Base-by-base conservation (phyloP, 1,140 invertebrate species). In the Phocides pigmalion region DNA sequence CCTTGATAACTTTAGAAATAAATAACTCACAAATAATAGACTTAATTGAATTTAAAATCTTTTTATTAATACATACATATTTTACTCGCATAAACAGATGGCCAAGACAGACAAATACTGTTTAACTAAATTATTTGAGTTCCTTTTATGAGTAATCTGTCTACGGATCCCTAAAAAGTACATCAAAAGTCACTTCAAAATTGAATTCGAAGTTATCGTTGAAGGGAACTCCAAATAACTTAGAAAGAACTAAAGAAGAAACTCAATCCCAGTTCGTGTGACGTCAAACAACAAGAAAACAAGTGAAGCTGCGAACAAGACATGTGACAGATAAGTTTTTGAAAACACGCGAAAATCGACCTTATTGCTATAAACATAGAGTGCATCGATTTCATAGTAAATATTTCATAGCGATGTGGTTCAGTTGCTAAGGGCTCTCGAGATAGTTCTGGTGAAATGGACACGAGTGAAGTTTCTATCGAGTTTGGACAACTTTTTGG, bases 371-470 rank as follows among this genome's bases (percentile, higher is more conserved):
- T 6, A 2, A n/a, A 0, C 20, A 71, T 73, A 74, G 59, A 35
- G 47, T 12, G 1, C 20, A 44, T 12, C 11, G 4, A 39, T 54
- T 41, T 41, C 16, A 37, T 41, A 62, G 35, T 66, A 75, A 79
- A 84, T 82, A 82, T 82, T 82, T 84, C 82, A 84, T 79, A 79
- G 69, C 65, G 49, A 73, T 65, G 75, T 79, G 69, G 68, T 53
- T 58, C 63, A 59, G 51, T 69, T 64, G 56, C 62, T 74, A 81
- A 75, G 68, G 80, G 69, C 69, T 64, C 62, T 74, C 72, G 44
- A 72, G 62, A 72, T 74, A 74, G 65, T 62, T 66, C 62, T 53
- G 64, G 44, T 67, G 50, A 51, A 64, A 71, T 64, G 65, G 65
- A 62, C 68, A 58, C 53, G 59, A 64, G 59, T 50, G 67, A 70